A percentile compares a stretch with the other conserved stretches of the same genome.
These are phyloP conservation scores for Kryptolebias marmoratus DNA, from an alignment of 2,113 vertebrate species.

Conservation along the genomic window DNA sequence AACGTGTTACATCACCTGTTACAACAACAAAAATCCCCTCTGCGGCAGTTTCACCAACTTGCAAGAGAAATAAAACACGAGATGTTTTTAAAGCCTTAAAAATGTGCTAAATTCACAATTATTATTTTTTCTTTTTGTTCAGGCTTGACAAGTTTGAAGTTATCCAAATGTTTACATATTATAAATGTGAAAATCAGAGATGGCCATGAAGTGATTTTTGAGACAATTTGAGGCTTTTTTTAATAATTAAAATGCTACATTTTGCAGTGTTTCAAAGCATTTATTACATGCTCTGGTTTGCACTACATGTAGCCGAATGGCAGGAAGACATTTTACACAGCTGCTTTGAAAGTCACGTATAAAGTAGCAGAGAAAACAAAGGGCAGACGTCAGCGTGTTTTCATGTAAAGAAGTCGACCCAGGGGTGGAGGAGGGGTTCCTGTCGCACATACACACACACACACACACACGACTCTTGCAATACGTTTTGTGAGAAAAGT, in stretches of 20 bases:
- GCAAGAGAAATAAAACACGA: too few relatives aligned
- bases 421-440: background rate
- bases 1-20: too few relatives aligned
- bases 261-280: too few relatives aligned
- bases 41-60: too few relatives aligned
- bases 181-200: background rate
- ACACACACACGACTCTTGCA: background rate
- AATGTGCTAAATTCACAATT: too few relatives aligned
- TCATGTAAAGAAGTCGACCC: background rate
- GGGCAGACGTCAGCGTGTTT: slow-evolving; percentile 20
- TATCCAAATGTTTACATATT: background rate
- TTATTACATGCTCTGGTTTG: too few relatives aligned
- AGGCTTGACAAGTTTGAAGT: too few relatives aligned
- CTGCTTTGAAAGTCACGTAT: background rate
- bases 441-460: background rate
- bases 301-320: background rate
- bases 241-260: too few relatives aligned
- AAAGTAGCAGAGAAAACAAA: background rate
- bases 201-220: background rate
- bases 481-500: background rate
- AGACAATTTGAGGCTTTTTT: background rate
- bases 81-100: too few relatives aligned
- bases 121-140: too few relatives aligned
- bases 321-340: background rate
- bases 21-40: too few relatives aligned